Base-by-base conservation (phyloP, 2,888 invertebrate species). In the Hydropsyche betteni region DNA sequence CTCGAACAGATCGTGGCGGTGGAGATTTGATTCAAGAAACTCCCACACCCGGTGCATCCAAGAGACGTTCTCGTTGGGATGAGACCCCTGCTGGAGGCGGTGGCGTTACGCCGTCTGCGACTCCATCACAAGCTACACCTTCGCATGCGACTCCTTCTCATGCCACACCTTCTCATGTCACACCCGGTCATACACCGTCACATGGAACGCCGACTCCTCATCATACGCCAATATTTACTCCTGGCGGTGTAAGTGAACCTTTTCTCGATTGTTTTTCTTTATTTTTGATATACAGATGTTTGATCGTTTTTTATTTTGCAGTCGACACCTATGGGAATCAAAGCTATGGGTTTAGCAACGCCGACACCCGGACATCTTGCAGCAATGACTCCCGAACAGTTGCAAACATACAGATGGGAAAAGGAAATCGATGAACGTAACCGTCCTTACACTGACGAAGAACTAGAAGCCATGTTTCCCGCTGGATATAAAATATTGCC, bases 301-400 rank as follows among this genome's bases (percentile, higher is more conserved):
- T 14, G 8, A 68, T 38, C 3, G n/a, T 51, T 69, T 10, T 69
- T 53, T 53, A 3, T 71, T 64, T 64, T 64, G 8, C 80, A 88
- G 83, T 88, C 92, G 33, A 95, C 97, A 5, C 96, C 97, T 0
- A 92, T 95, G 16, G 97, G 97, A 55, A 90, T 93, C 2, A 98
- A 98, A 84, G 99, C 99, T 0, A 99, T 99, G 98, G 97, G 93
- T 0, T 94, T 99, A 93, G 96, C 97, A 2, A 99, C 99, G 0
- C 99, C 99, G 0, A 97, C 98, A 0, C 98, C 99, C 0, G 95
- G 96, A 16, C 98, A 98, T 82, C 88, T 98, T 78, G 94, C 98
- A 79, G 95, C 97, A 12, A 99, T 99, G 99, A 99, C 99, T 0
- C 99, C 99, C 0, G 99, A 99, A 84, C 99, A 99, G 84, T 87